Evolutionary conservation across 2,888 invertebrate species (phyloP), one percentile per base, ranked within the genome.

Genomic region (Scaptomyza reducta): DNA sequence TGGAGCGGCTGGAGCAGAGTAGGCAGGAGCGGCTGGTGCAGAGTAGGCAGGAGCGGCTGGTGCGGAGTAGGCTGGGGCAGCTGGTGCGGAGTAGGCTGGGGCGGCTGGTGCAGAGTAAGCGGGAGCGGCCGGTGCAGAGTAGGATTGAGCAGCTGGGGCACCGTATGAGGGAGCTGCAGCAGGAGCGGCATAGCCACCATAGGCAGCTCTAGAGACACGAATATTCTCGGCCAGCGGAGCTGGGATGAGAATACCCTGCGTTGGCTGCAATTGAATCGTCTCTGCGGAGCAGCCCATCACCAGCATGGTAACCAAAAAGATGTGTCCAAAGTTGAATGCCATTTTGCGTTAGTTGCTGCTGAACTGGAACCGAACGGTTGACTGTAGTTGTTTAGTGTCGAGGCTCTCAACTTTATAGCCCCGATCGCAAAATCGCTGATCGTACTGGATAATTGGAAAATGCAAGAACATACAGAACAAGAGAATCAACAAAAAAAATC

Each of bases 181-280:
- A 14, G 72, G 67, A 13, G 73, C 64, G 3, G 68, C 71, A 61
- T 81, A 82, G 35, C 77, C 71, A 14, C 85, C 81, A 41, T 89
- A 86, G 16, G 86, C 83, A 40, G 79, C 70, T 5, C 86, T 59
- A 13, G 88, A 77, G 14, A 89, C 69, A 49, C 89, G 89, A 55
- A 90, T 70, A 44, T 81, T 77, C 57, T 90, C 83, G 13, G 88
- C 90, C 57, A 89, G 41, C n/a, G 88, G 88, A 1, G 87, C 90
- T 33, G 90, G 90, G 38, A 90, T 90, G n/a, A 90, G 76, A 53
- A 90, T 90, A 25, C 90, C 89, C 35, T 87, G 89, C 0, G 89
- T 83, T 18, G 89, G 85, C 67, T 89, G 88, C 71, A 90, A 57
- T 44, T 89, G 89, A 65, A 90, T 89, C n/a, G 79, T 79, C 59